Evolutionary conservation across 2,888 invertebrate genomes (phyloP), one percentile per base, ranked within the genome.

Genomic region (Zaprionus bogoriensis): DNA sequence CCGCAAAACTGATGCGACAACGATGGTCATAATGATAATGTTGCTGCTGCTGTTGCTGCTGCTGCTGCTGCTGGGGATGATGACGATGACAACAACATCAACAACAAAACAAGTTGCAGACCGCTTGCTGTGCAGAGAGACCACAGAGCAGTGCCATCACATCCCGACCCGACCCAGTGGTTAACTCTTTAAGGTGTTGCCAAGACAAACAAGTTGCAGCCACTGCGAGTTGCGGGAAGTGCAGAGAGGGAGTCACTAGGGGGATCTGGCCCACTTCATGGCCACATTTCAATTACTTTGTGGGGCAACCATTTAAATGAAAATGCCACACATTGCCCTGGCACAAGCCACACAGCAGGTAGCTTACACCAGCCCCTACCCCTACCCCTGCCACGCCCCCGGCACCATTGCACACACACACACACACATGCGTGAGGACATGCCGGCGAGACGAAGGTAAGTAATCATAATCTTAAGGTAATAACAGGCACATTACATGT

Each of bases 401-500:
- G 7, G 4, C 39, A n/a, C n/a, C n/a, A n/a, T n/a, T n/a, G n/a
- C 58, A 46, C 63, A 19, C 19, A 20, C 9, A 7, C 5, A 2
- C n/a, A 6, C 22, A 65, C 51, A 63, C 45, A 68, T 59, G 67
- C 67, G 69, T 58, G 66, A 38, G 38, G 39, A 62, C 63, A 22
- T 30, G 28, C 17, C 54, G 38, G 51, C 32, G 57, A n/a, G n/a
- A 14, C 39, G 61, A 27, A 50, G 63, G 76, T 60, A 77, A 83
- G 85, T 73, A 83, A 85, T 83, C 83, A 82, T 82, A 82, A 85
- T 83, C 85, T 83, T 82, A 70, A 72, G 77, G 82, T 82, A 85
- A 82, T 82, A 82, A 82, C 82, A 82, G 81, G 71, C 82, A 79
- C 85, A 86, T 85, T 84, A 86, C 78, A 82, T 73, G 88, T 81